Conservation (phyloP, 2,888 invertebrate species). For the Anthophora plumipes region DNA sequence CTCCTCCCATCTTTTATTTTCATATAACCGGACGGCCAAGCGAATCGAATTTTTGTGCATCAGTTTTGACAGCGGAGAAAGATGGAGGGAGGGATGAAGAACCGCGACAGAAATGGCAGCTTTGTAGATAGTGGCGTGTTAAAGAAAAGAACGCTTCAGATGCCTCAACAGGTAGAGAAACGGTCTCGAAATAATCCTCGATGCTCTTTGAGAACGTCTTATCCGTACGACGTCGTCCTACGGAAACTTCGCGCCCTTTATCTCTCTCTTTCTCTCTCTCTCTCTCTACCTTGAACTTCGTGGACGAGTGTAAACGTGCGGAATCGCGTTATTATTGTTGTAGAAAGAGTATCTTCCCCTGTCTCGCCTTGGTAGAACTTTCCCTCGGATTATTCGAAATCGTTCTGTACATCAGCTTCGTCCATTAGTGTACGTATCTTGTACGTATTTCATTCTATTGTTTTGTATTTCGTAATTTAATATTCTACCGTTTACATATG, state of each 20-base stretch:
- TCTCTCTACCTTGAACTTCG: conserved; percentile 7
- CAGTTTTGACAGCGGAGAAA: conserved; percentile 12
- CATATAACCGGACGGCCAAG: conserved; percentile 34
- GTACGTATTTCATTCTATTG: no score
- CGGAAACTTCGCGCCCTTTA: conserved; percentile 13
- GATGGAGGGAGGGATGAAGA: not conserved
- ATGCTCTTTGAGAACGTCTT: conserved; percentile 20
- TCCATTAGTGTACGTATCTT: no score
- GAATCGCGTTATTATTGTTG: not conserved
- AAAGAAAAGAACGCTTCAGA: not conserved
- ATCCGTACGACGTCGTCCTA: conserved; percentile 6
- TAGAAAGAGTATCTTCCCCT: no score
- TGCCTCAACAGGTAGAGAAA: conserved; percentile 36
- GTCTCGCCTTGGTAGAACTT: no score
- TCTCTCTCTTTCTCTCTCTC: no score
- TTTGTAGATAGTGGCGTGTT: not conserved
- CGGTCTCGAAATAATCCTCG: conserved; percentile 25
- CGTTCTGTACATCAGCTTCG: no score
- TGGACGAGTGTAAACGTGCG: not conserved
- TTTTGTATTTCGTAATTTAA: no score
- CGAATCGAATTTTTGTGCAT: conserved; percentile 48
- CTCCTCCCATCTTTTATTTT: conserved; percentile 9
- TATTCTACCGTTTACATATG: no score
- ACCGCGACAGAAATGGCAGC: conserved; percentile 18
- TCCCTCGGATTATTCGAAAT: no score